Conservation (phyloP, 2,888 invertebrate genomes). For the Venustoraphidia nigricollis region DNA sequence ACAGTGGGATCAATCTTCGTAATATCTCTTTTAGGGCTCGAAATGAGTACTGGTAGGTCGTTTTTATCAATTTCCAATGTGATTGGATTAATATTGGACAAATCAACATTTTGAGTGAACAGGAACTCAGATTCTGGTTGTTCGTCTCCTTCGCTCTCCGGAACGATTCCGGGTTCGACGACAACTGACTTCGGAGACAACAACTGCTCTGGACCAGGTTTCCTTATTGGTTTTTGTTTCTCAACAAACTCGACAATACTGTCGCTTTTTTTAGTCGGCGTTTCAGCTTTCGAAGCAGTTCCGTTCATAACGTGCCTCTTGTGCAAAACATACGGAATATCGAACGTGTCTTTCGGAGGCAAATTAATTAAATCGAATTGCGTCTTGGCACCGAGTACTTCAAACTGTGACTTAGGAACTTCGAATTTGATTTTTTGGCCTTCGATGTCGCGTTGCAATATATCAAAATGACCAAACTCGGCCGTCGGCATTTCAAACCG, state of each 20-base stretch:
- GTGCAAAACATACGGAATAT: constrained; percentile 73
- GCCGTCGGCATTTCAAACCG: constrained; percentile 29
- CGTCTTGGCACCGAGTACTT: constrained; percentile 34
- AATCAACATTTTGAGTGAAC: constrained; percentile 59
- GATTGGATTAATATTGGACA: constrained; percentile 57
- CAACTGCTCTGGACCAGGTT: constrained; percentile 36
- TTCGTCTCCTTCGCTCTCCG: constrained; percentile 24
- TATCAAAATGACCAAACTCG: constrained; percentile 48
- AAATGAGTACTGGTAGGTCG: constrained; percentile 37
- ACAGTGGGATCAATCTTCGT: constrained; percentile 53
- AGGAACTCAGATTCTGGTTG: constrained; percentile 45
- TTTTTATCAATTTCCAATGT: constrained; percentile 56
- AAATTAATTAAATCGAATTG: constrained; percentile 29
- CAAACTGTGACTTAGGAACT: constrained; percentile 56
- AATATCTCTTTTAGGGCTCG: constrained; percentile 56
- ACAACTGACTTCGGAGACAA: constrained; percentile 39
- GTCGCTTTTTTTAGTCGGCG: constrained; percentile 12
- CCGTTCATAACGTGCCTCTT: constrained; percentile 78
- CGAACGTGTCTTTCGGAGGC: constrained; percentile 41
- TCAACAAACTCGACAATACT: constrained; percentile 5
- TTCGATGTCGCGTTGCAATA: constrained; percentile 31
- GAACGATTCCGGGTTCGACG: constrained; percentile 14
- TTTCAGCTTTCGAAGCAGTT: constrained; percentile 40
- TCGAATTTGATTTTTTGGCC: constrained; percentile 48
- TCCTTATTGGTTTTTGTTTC: constrained; percentile 8